Evolutionary conservation across 1,140 invertebrate genomes (phyloP).

Genomic region (Lethrus apterus): DNA sequence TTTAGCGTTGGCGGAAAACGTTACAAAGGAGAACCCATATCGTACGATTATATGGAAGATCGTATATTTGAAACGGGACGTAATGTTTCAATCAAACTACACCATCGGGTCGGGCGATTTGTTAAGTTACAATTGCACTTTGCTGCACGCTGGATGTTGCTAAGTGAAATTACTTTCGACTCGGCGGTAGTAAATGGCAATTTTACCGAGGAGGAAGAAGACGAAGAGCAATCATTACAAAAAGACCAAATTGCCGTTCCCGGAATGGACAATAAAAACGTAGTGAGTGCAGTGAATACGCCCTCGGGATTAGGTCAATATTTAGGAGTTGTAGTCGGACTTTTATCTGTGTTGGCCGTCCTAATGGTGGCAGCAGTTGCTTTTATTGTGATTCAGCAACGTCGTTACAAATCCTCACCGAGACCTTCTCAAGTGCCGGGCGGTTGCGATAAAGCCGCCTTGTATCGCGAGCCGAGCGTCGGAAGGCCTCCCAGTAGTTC

Average conservation of each 20-base stretch:
- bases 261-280: constrained; percentile 29
- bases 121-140: constrained; percentile 76
- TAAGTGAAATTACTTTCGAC: constrained; percentile 80
- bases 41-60: constrained; percentile 69
- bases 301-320: constrained; percentile 32
- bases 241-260: constrained; percentile 25
- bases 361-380: constrained; percentile 30
- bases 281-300: constrained; percentile 31
- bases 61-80: constrained; percentile 73
- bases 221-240: constrained; percentile 21
- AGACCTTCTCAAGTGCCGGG: constrained; percentile 34
- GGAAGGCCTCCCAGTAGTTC: constrained; percentile 27
- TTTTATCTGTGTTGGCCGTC: constrained; percentile 33
- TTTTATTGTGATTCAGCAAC: constrained; percentile 33
- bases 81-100: constrained; percentile 76
- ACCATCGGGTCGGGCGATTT: constrained; percentile 74
- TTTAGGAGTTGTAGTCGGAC: constrained; percentile 35
- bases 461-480: constrained; percentile 34
- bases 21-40: constrained; percentile 67
- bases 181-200: constrained; percentile 45
- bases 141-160: constrained; percentile 79
- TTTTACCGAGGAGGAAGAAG: constrained; percentile 34
- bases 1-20: constrained; percentile 77
- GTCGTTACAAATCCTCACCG: constrained; percentile 30
- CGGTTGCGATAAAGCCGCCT: constrained; percentile 34